A percentile compares a stretch with the other conserved stretches of the same genome.
Conservation (phyloP, 2,888 invertebrate species). For the Carterocephalus palaemon region DNA sequence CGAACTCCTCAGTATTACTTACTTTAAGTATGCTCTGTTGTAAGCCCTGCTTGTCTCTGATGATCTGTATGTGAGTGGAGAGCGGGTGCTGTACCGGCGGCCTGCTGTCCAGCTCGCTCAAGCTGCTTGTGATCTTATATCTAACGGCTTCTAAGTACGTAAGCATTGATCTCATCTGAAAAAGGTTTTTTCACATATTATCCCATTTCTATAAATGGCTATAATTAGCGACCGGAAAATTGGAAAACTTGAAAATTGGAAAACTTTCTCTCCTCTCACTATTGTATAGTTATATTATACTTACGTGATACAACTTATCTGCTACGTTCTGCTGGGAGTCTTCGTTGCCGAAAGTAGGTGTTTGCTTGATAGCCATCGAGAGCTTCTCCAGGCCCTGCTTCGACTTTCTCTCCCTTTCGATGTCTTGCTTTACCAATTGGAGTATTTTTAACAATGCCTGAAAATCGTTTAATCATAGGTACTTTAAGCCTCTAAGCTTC, state of each 20-base stretch:
- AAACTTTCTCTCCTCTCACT: not conserved
- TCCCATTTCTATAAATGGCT: no score
- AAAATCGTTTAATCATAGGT: constrained; percentile 41
- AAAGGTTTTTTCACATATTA: no score
- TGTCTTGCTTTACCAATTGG: constrained; percentile 90
- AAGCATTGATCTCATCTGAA: constrained; percentile 94
- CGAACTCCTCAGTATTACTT: no score
- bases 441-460: constrained; percentile 90
- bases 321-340: constrained; percentile 94
- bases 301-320: constrained; percentile 94
- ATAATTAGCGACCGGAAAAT: no score
- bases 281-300: constrained; percentile 40
- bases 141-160: constrained; percentile 94
- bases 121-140: constrained; percentile 90
- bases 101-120: constrained; percentile 89
- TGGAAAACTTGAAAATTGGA: not conserved
- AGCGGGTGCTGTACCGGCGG: constrained; percentile 89
- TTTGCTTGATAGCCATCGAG: constrained; percentile 90
- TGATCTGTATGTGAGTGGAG: constrained; percentile 90
- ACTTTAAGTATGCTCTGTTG: constrained; percentile 92
- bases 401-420: constrained; percentile 93
- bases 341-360: constrained; percentile 90
- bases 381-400: constrained; percentile 93
- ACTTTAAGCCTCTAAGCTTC: no score
- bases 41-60: constrained; percentile 93